Evolutionary conservation across 2,113 vertebrate genomes (phyloP).

Genomic region (Callionymus lyra): DNA sequence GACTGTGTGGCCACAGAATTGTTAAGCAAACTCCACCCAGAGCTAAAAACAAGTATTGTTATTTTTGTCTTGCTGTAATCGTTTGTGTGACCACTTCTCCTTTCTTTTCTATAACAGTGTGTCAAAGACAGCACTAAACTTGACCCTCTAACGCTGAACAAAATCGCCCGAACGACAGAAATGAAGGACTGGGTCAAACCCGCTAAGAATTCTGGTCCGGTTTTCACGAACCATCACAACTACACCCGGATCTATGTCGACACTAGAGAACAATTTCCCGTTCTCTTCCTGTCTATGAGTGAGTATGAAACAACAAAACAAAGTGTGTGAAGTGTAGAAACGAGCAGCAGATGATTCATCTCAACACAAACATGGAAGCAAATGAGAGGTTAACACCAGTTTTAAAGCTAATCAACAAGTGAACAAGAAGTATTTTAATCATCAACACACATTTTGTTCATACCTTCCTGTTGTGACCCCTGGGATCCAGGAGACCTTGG

Average conservation of each 20-base stretch:
- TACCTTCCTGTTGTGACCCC: background rate
- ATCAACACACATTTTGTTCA: background rate
- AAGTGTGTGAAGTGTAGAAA: background rate
- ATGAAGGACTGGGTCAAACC: slow-evolving; percentile 39
- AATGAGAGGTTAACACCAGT: background rate
- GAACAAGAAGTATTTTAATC: background rate
- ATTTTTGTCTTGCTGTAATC: background rate
- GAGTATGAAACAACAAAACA: slow-evolving; percentile 10
- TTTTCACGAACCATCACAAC: slow-evolving; percentile 36
- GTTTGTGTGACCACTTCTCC: too few relatives aligned
- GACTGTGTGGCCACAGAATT: too few relatives aligned
- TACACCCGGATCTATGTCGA: slow-evolving; percentile 55
- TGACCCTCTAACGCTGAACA: rapidly evolving
- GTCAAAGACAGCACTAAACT: slow-evolving; percentile 7
- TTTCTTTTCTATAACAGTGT: slow-evolving; percentile 40
- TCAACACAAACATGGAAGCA: background rate
- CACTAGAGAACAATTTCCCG: background rate
- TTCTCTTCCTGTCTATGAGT: slow-evolving; percentile 60
- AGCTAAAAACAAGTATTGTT: background rate
- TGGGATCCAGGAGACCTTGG: too few relatives aligned
- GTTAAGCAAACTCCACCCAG: too few relatives aligned
- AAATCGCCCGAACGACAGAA: slow-evolving; percentile 25
- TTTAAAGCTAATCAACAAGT: background rate
- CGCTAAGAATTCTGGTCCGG: background rate
- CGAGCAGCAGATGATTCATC: background rate